phyloP scores from a whole-genome alignment of 2,888 invertebrate species.

The Galeopsomyia nigrocyanea region DNA sequence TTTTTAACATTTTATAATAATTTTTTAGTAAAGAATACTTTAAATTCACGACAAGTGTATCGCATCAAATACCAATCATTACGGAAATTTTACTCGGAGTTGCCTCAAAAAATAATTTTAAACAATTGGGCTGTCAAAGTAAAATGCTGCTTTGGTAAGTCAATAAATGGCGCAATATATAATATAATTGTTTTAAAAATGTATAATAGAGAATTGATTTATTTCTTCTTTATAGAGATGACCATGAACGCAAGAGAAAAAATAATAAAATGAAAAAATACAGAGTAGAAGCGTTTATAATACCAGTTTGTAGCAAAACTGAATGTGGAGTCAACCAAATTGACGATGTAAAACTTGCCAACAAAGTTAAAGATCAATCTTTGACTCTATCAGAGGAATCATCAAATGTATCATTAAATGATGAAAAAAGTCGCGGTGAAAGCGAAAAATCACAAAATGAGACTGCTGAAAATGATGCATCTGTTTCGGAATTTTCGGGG shows the following conservation, averaged over 20 bases:
- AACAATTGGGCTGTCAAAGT: too few relatives aligned
- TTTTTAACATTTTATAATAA: neutral
- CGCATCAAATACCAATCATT: too few relatives aligned
- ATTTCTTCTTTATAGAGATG: constrained; percentile 3
- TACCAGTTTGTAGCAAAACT: constrained; percentile 51
- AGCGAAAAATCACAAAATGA: neutral
- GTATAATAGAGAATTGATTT: neutral
- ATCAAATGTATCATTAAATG: too few relatives aligned
- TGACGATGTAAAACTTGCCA: constrained; percentile 54
- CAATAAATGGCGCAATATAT: too few relatives aligned
- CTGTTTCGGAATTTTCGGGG: constrained; percentile 32
- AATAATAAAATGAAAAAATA: constrained; percentile 52
- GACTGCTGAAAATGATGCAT: neutral
- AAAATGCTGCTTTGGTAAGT: too few relatives aligned
- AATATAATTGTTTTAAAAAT: neutral
- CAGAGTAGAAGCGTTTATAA: constrained; percentile 59
- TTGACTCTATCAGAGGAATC: constrained; percentile 26
- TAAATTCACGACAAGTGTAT: neutral
- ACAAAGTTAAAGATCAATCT: constrained; percentile 51
- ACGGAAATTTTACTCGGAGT: too few relatives aligned
- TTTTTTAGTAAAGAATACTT: neutral
- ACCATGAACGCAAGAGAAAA: too few relatives aligned
- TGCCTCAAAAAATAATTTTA: too few relatives aligned
- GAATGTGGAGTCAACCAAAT: constrained; percentile 48
- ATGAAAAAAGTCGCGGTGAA: neutral